Conservation (phyloP, 1,140 invertebrate species). For the Achroia grisella region DNA sequence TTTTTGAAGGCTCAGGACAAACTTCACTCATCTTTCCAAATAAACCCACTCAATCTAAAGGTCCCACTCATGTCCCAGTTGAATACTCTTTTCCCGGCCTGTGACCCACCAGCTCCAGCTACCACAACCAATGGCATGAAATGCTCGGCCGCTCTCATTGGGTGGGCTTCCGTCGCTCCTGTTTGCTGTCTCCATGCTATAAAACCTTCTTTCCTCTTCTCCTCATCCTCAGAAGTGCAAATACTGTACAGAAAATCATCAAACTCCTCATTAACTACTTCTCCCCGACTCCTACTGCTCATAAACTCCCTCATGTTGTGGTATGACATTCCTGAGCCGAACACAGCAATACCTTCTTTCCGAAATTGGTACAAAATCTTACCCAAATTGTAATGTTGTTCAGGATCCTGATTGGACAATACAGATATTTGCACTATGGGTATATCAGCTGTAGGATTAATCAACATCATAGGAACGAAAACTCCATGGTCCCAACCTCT, state of each 20-base stretch:
- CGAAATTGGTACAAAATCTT: slow-evolving; percentile 44
- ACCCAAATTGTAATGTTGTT: slow-evolving; percentile 53
- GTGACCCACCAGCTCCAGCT: slow-evolving; percentile 51
- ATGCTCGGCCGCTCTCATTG: slow-evolving; percentile 49
- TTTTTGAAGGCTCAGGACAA: not conserved
- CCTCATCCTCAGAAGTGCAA: slow-evolving; percentile 42
- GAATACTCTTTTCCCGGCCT: slow-evolving; percentile 47
- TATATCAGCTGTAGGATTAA: slow-evolving; percentile 52
- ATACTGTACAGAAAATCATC: slow-evolving; percentile 48
- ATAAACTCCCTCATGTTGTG: slow-evolving; percentile 65
- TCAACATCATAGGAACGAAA: slow-evolving; percentile 64
- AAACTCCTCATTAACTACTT: slow-evolving; percentile 53
- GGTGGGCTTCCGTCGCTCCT: slow-evolving; percentile 52
- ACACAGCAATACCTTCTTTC: slow-evolving; percentile 54
- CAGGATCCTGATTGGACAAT: slow-evolving; percentile 43
- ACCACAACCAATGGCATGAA: slow-evolving; percentile 62
- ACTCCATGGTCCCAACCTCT: slow-evolving; percentile 67
- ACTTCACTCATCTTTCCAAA: slow-evolving; percentile 48
- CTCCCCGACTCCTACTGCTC: slow-evolving; percentile 15
- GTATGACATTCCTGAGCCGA: slow-evolving; percentile 65
- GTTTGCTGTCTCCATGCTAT: slow-evolving; percentile 42
- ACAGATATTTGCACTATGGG: slow-evolving; percentile 61
- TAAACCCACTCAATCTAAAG: slow-evolving; percentile 53
- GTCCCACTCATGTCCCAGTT: slow-evolving; percentile 55
- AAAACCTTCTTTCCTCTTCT: slow-evolving; percentile 31